These are phyloP conservation scores for Timema cristinae DNA, from an alignment of 2,888 invertebrate genomes.

Conservation along the genomic window DNA sequence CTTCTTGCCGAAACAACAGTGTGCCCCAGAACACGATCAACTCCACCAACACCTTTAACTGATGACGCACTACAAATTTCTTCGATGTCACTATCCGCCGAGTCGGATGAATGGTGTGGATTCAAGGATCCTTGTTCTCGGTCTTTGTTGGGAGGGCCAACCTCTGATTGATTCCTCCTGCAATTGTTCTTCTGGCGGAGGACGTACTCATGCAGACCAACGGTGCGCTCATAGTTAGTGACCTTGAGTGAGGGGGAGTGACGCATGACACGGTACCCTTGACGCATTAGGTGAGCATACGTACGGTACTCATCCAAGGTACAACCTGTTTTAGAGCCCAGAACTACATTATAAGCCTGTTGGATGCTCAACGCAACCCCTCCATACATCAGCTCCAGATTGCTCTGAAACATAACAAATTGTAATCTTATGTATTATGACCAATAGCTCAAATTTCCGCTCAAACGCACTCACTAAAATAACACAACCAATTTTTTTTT, in stretches of 20 bases:
- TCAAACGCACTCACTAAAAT: too few species aligned
- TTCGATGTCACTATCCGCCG: too few species aligned
- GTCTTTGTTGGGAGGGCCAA: too few species aligned
- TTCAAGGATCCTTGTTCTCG: too few species aligned
- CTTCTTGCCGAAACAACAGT: too few species aligned
- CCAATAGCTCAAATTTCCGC: too few species aligned
- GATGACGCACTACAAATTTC: too few species aligned
- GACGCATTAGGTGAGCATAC: slow-evolving; percentile 54
- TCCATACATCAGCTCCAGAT: slow-evolving; percentile 55
- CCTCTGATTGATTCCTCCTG: too few species aligned
- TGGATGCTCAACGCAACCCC: slow-evolving; percentile 59
- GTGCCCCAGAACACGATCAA: too few species aligned
- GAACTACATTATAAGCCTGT: slow-evolving; percentile 58
- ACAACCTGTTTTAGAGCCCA: slow-evolving; percentile 41
- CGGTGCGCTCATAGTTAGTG: slow-evolving; percentile 19
- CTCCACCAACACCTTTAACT: too few species aligned
- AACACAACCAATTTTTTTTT: too few species aligned
- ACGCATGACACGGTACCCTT: slow-evolving; percentile 55
- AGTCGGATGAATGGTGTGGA: too few species aligned
- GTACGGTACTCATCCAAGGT: slow-evolving; percentile 54
- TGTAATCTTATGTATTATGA: background rate
- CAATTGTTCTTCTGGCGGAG: background rate
- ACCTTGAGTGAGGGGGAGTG: slow-evolving; percentile 37
- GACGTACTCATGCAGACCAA: slow-evolving; percentile 16
- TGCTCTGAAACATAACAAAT: slow-evolving; percentile 52